A percentile compares a stretch with the other conserved stretches of the same genome.
These are phyloP conservation scores for Spialia ferax DNA, from an alignment of 2,888 invertebrate species.

Conservation along the genomic window DNA sequence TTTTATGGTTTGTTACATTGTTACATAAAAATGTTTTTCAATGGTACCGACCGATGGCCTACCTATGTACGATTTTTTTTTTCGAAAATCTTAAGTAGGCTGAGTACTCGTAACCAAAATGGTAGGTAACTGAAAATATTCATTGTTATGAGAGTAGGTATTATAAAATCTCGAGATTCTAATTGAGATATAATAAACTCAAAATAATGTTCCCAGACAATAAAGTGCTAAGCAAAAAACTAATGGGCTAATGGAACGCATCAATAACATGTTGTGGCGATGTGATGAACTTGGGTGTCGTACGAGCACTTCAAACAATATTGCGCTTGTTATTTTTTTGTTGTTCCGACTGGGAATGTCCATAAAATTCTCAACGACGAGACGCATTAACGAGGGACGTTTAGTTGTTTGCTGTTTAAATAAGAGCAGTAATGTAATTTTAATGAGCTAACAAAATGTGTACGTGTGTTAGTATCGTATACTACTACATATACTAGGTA, in stretches of 20 bases:
- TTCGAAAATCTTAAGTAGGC: too few species aligned
- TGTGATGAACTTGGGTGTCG: constrained; percentile 47
- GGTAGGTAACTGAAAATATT: too few species aligned
- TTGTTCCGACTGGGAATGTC: constrained; percentile 63
- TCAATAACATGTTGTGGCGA: constrained; percentile 42
- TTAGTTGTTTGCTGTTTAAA: constrained; percentile 84
- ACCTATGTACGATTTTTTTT: too few species aligned
- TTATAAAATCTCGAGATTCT: background rate
- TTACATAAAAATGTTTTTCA: too few species aligned
- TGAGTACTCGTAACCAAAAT: too few species aligned
- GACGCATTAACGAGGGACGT: constrained; percentile 80
- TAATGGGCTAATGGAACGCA: constrained; percentile 23
- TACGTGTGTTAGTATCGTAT: constrained; percentile 63
- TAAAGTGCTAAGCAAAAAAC: constrained; percentile 15
- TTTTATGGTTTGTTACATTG: too few species aligned
- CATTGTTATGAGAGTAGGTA: background rate
- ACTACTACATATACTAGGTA: too few species aligned
- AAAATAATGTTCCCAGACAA: background rate
- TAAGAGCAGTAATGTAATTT: constrained; percentile 84
- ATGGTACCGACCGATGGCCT: too few species aligned
- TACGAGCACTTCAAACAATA: constrained; percentile 47
- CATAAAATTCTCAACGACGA: constrained; percentile 72
- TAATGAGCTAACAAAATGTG: constrained; percentile 81
- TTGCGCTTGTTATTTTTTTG: constrained; percentile 49
- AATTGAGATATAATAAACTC: background rate